phyloP scores from a whole-genome alignment of 2,797 vertebrate species.

The Anniella stebbinsi region DNA sequence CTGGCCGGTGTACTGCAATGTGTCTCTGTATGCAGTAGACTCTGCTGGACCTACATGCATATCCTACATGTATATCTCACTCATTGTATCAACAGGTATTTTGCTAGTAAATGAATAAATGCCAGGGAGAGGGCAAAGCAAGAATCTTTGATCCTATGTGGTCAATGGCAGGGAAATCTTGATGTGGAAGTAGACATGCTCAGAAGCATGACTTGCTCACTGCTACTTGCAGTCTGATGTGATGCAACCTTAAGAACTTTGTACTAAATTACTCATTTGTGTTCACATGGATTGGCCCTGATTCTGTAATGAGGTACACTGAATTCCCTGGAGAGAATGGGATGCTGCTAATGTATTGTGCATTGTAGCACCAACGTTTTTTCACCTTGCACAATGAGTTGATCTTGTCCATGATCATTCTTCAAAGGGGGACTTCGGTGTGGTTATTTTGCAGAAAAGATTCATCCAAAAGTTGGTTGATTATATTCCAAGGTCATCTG shows the following conservation, averaged over 20 bases:
- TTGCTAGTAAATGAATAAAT: neutral
- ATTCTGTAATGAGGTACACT: neutral
- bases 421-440: neutral
- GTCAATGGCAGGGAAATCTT: neutral
- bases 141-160: neutral
- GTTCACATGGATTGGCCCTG: neutral
- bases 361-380: neutral
- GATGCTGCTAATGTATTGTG: neutral
- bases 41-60: neutral
- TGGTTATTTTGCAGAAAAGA: neutral
- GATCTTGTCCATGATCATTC: neutral
- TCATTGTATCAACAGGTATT: neutral
- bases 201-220: neutral
- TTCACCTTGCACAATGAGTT: neutral
- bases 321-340: neutral
- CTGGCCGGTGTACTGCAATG: neutral
- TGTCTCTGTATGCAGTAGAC: no score
- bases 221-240: neutral
- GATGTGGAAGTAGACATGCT: neutral
- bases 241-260: neutral
- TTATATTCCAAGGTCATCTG: slow-evolving; percentile 24
- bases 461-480: slow-evolving; percentile 39
- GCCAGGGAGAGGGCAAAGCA: neutral
- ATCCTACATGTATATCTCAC: neutral
- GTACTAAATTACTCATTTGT: neutral